Base-by-base conservation (phyloP, 2,888 invertebrate genomes). In the Hirudinaria manillensis region DNA sequence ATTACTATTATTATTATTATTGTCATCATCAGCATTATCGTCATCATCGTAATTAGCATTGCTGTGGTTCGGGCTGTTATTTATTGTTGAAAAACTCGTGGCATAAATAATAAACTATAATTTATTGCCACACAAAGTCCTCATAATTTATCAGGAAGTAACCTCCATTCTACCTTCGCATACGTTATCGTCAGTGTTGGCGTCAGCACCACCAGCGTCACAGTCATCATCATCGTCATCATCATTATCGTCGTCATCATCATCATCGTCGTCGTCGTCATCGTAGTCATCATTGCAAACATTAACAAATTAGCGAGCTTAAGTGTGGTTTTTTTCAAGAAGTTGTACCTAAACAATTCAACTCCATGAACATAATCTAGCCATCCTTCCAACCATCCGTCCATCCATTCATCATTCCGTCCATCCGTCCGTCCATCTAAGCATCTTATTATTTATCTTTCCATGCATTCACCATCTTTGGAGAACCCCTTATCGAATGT, bases 201-300 rank as follows among this genome's bases (percentile, higher is more conserved):
- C 71, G 34, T 70, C 71, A 70, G 6, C 38, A 36, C 36, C 71
- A 71, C 3, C 51, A 71, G 51, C 51, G 45, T 51, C 71, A 71
- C 45, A 45, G 45, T 71, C 68, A 68, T 68, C 68, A 32, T 68
- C 68, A 68, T 68, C 68, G 32, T 29, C 68, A 68, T 68, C 71
- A 71, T 51, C 71, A 34, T 51, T 51, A 71, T 71, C 71, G 45
- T 51, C 51, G 38, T 71, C 71, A 51, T 51, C 71, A 71, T 51
- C 32, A 68, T 65, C 66, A 24, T 65, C 66, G 27, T 65, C 66
- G 27, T 65, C 66, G 27, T 65, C 36, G 19, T 29, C 34, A 24
- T 65, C 66, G 27, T 65, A 19, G 29, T 70, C 70, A 70, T 70
- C 34, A 70, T 70, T 34, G 29, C n/a, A 29, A 13, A 65, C n/a